These are phyloP conservation scores for Gobio occitaniae DNA, from an alignment of 2,797 vertebrate genomes.

Conservation along the genomic window DNA sequence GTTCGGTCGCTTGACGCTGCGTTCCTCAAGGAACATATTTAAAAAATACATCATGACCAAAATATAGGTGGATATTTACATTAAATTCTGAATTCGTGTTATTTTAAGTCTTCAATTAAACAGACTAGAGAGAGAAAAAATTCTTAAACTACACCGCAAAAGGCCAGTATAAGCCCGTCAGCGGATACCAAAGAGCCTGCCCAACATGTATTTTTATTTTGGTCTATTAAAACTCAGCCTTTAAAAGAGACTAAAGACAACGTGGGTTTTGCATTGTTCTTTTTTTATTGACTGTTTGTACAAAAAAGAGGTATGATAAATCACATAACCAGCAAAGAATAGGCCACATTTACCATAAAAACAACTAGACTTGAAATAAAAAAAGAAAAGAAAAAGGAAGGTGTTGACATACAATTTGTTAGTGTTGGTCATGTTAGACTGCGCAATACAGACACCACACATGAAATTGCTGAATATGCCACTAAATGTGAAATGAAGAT, in stretches of 20 bases:
- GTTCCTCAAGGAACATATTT: too few species aligned
- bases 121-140: not conserved
- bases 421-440: conserved; percentile 49
- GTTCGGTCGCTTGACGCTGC: too few species aligned
- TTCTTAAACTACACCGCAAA: not conserved
- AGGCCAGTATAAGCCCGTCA: too few species aligned
- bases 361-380: not conserved
- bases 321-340: conserved; percentile 60
- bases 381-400: conserved; percentile 17
- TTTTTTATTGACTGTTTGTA: conserved; percentile 65
- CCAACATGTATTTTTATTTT: not conserved
- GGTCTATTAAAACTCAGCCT: not conserved
- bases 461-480: conserved; percentile 9
- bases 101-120: not conserved
- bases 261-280: conserved; percentile 46
- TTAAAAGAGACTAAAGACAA: not conserved
- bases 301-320: conserved; percentile 64
- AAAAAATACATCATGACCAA: not conserved
- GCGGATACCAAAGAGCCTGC: not conserved
- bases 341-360: conserved; percentile 56
- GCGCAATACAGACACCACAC: conserved; percentile 27
- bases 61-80: not conserved
- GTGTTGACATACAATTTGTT: conserved; percentile 25
- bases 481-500: conserved; percentile 1
- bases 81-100: not conserved